These are phyloP conservation scores for Dexiosoma caninum DNA, from an alignment of 2,888 invertebrate genomes.

Conservation along the genomic window DNA sequence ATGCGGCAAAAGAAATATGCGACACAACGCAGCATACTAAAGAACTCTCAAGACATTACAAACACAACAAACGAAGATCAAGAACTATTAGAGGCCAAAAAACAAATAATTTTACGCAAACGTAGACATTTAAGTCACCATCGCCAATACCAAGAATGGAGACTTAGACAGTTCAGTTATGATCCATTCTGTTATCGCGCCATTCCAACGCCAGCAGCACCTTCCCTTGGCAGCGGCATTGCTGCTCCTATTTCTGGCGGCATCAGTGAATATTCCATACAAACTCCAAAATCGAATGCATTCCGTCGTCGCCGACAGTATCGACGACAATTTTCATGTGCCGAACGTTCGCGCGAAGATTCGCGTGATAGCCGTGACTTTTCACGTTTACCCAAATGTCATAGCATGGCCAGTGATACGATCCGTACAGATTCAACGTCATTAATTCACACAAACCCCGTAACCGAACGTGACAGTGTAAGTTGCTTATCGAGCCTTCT, in stretches of 20 bases:
- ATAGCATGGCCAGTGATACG: slow-evolving; percentile 72
- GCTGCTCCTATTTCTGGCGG: slow-evolving; percentile 13
- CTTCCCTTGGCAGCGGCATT: slow-evolving; percentile 61
- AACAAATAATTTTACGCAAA: slow-evolving; percentile 74
- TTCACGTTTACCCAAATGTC: slow-evolving; percentile 69
- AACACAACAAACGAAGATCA: slow-evolving; percentile 70
- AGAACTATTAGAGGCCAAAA: slow-evolving; percentile 74
- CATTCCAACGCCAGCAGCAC: slow-evolving; percentile 69
- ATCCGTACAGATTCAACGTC: slow-evolving; percentile 71
- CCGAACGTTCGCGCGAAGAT: slow-evolving; percentile 74
- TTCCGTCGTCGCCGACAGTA: slow-evolving; percentile 75
- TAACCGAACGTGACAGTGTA: slow-evolving; percentile 69
- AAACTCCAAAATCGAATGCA: slow-evolving; percentile 65
- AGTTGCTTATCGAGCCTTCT: slow-evolving; percentile 65
- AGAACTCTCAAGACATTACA: slow-evolving; percentile 71
- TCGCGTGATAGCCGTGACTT: slow-evolving; percentile 76
- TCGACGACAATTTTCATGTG: slow-evolving; percentile 76
- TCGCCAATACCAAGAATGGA: slow-evolving; percentile 77
- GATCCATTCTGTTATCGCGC: slow-evolving; percentile 76
- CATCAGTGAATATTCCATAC: slow-evolving; percentile 58
- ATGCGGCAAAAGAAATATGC: slow-evolving; percentile 70
- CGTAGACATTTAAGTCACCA: slow-evolving; percentile 76
- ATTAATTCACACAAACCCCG: slow-evolving; percentile 67
- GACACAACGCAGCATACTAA: slow-evolving; percentile 73
- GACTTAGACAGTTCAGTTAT: slow-evolving; percentile 76